A percentile compares a stretch with the other conserved stretches of the same genome.
Evolutionary conservation across 2,888 invertebrate genomes (phyloP).

Genomic region (Troides helena): DNA sequence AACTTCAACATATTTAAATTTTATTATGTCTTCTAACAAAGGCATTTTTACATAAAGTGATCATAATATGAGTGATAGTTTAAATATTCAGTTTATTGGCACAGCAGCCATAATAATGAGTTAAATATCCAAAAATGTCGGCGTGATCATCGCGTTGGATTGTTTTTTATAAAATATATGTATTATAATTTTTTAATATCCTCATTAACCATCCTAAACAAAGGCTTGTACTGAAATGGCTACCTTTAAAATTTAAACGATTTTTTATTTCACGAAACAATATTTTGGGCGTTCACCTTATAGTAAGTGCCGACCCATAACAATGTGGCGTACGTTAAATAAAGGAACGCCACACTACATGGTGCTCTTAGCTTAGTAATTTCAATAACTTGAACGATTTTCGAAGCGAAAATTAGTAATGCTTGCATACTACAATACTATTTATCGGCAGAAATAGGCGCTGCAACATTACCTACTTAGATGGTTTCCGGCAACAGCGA

Average conservation of each 20-base stretch:
- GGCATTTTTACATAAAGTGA: background rate
- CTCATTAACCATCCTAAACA: background rate
- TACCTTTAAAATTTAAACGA: background rate
- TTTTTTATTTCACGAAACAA: background rate
- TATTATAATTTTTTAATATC: background rate
- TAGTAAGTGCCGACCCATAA: too few relatives aligned
- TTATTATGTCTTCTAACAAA: background rate
- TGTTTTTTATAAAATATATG: background rate
- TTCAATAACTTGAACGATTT: too few relatives aligned
- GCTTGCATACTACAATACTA: too few relatives aligned
- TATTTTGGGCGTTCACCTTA: too few relatives aligned
- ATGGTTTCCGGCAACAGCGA: too few relatives aligned
- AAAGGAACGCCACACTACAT: too few relatives aligned
- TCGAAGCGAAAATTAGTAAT: too few relatives aligned
- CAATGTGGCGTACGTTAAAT: too few relatives aligned
- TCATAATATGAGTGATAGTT: background rate
- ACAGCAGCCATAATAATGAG: background rate
- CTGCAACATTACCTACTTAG: too few relatives aligned
- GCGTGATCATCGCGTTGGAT: background rate
- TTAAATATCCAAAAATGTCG: background rate
- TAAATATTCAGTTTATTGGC: background rate
- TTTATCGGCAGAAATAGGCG: too few relatives aligned
- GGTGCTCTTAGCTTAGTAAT: too few relatives aligned
- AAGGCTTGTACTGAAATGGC: background rate
- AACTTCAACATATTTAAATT: background rate